Evolutionary conservation across 2,888 invertebrate species (phyloP), one percentile per base, ranked within the genome.

Genomic region (Arge pagana): DNA sequence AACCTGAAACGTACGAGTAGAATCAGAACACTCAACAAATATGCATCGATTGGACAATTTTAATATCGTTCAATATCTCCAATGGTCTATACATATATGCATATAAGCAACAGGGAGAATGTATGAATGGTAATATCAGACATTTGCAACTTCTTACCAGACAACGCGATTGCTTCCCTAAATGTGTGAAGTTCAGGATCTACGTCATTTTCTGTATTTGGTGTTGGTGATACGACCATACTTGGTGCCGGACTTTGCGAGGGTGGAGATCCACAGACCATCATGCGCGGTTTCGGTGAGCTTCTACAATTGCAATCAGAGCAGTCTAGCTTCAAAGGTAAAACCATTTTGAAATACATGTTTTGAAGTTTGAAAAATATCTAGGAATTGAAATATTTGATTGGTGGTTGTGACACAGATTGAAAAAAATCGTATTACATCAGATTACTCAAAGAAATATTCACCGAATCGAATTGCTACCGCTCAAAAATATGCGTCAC

Each of bases 111-210:
- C 28, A 26, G n/a, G n/a, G n/a, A 26, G 28, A 26, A n/a, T 2
- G 8, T 3, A n/a, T 2, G 2, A 26, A n/a, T 3, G 28, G 28
- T 10, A 26, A 3, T 8, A 26, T 10, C 2, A 8, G 28, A 2
- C 36, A 19, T 3, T 18, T 3, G 18, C 13, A 37, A 19, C 24
- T 23, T 33, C 65, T 59, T 74, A 82, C 82, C 80, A 66, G 82
- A 82, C 57, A 84, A 74, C 48, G 86, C 85, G 65, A 88, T 81
- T 54, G 89, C 88, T 78, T 89, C 88, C 71, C 86, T 82, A 72
- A 89, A 89, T 60, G 87, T 87, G 67, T 86, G 85, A 65, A 89
- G 78, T 69, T 88, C 86, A 37, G 83, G 77, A 65, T 86, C 86
- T 52, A 71, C 70, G 62, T 72, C 76, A 62, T 62, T 74, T 16